These are phyloP conservation scores for Anoplolepis gracilipes DNA, from an alignment of 1,140 invertebrate genomes.

Conservation along the genomic window DNA sequence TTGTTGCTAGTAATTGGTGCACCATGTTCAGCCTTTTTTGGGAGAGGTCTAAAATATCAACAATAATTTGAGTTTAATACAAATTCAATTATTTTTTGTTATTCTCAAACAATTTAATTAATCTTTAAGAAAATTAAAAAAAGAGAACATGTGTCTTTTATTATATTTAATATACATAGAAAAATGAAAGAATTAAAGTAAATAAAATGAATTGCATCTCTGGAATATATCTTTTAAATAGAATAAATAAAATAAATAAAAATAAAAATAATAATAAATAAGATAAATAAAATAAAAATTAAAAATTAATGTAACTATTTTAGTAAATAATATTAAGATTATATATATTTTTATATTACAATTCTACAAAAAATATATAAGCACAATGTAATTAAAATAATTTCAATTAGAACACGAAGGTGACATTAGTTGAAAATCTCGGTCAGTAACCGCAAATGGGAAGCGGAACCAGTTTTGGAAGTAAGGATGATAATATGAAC, in stretches of 20 bases:
- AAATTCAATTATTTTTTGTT: not conserved
- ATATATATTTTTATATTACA: too few species aligned
- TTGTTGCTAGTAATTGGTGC: constrained; percentile 85
- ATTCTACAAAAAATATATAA: not conserved
- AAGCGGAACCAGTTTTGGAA: constrained; percentile 19
- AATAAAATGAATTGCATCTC: not conserved
- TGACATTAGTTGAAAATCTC: constrained; percentile 14
- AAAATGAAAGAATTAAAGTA: not conserved
- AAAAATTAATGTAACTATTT: not conserved
- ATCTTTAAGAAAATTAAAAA: not conserved
- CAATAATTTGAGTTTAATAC: not conserved
- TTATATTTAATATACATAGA: not conserved
- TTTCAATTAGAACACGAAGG: not conserved
- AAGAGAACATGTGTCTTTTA: too few species aligned
- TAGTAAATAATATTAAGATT: not conserved
- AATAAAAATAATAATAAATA: too few species aligned
- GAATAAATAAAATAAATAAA: not conserved
- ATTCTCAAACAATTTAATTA: not conserved
- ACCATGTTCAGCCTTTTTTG: constrained; percentile 83
- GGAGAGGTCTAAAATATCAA: constrained; percentile 71
- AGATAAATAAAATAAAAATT: not conserved
- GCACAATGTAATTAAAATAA: not conserved
- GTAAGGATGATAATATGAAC: constrained; percentile 30
- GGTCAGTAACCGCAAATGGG: not conserved
- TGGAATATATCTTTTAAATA: not conserved